These are phyloP conservation scores for Philereme vetulata DNA, from an alignment of 2,888 invertebrate species.

Conservation along the genomic window DNA sequence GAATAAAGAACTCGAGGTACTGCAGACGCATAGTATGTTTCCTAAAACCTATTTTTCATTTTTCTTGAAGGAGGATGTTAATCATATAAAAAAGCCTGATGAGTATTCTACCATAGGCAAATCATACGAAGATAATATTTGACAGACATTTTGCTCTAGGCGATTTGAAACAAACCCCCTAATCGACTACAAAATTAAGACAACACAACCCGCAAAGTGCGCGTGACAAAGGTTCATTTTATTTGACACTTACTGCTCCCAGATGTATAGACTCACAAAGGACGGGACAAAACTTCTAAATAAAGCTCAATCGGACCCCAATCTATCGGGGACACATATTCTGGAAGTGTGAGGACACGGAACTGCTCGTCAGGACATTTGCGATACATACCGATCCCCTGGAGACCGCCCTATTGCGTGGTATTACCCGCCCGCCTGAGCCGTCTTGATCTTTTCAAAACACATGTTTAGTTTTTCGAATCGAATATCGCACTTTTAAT, in stretches of 20 bases:
- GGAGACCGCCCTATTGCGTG: slow-evolving; percentile 54
- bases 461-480: slow-evolving; percentile 20
- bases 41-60: no score
- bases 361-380: slow-evolving; percentile 54
- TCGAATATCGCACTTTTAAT: slow-evolving; percentile 2
- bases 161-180: not conserved
- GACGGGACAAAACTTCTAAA: slow-evolving; percentile 32
- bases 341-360: slow-evolving; percentile 57
- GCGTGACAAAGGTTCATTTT: slow-evolving; percentile 24
- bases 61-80: no score
- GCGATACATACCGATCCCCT: slow-evolving; percentile 28
- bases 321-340: slow-evolving; percentile 54
- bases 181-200: slow-evolving; percentile 13
- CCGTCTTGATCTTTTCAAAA: slow-evolving; percentile 57
- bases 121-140: no score
- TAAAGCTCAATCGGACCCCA: slow-evolving; percentile 32
- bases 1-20: no score
- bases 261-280: slow-evolving; percentile 24
- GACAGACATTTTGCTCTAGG: no score
- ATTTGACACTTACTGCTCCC: slow-evolving; percentile 20
- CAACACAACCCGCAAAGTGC: slow-evolving; percentile 9
- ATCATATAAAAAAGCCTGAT: no score
- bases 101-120: no score
- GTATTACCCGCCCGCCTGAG: slow-evolving; percentile 55
- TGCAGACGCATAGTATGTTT: no score